Conservation (phyloP, 2,113 vertebrate species). For the Leucopsar rothschildi region DNA sequence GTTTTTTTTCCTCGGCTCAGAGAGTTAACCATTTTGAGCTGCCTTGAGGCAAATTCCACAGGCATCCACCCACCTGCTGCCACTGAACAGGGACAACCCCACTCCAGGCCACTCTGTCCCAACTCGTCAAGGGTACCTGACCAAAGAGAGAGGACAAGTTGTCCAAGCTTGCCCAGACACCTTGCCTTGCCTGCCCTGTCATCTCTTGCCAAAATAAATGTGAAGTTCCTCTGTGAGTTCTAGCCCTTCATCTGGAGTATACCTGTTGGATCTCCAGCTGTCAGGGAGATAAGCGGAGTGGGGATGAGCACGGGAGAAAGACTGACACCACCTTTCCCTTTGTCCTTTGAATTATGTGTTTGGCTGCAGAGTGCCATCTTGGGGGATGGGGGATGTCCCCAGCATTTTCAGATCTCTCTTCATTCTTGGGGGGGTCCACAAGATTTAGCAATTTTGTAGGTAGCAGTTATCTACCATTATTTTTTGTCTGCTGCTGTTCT, state of each 20-base stretch:
- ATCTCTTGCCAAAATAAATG: background rate
- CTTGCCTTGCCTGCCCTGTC: background rate
- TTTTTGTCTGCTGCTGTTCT: background rate
- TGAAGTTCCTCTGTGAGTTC: background rate
- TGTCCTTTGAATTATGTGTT: background rate
- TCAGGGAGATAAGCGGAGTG: background rate
- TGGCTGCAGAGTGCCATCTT: background rate
- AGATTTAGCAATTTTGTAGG: background rate
- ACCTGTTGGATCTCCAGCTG: background rate
- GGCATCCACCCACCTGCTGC: background rate
- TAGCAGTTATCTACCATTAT: background rate
- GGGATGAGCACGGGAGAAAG: too few relatives aligned
- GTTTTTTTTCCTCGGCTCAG: background rate
- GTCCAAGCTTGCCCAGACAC: too few relatives aligned
- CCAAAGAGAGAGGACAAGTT: background rate
- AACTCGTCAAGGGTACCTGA: background rate
- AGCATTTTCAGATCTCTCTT: background rate
- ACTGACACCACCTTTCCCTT: too few relatives aligned
- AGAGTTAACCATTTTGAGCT: background rate
- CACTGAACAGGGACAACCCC: background rate
- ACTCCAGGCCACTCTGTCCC: background rate
- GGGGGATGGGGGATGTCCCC: too few relatives aligned
- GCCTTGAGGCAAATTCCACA: background rate
- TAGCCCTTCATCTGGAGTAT: background rate
- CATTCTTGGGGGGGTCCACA: background rate